A percentile compares a stretch with the other conserved stretches of the same genome.
Evolutionary conservation across 2,888 invertebrate species (phyloP).

Genomic region (Pristionchus mayeri): DNA sequence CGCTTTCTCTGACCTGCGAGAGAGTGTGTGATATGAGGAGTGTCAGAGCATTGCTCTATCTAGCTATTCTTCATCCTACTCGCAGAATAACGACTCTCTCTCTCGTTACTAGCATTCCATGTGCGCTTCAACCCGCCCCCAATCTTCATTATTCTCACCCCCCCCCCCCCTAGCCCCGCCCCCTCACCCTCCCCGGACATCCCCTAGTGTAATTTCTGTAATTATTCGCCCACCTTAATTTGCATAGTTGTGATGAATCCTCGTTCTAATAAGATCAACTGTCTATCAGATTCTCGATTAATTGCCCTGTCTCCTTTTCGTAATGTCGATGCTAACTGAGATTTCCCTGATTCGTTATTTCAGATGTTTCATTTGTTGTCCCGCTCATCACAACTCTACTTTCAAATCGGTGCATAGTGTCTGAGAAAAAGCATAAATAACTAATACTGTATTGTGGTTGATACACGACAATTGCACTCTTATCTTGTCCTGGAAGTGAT

Average conservation of each 20-base stretch:
- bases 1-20: no score
- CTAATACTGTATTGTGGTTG: no score
- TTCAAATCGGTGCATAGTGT: constrained; percentile 26
- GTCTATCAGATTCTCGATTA: constrained; percentile 8
- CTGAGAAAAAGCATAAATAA: constrained; percentile 41
- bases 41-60: no score
- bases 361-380: neutral
- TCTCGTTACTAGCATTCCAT: no score
- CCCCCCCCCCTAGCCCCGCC: neutral
- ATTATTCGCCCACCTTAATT: neutral
- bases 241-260: neutral
- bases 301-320: neutral
- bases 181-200: no score
- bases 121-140: neutral
- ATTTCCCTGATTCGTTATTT: constrained; percentile 26
- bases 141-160: neutral
- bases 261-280: neutral
- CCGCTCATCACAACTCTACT: constrained; percentile 8
- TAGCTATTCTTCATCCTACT: no score
- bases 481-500: no score
- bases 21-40: no score
- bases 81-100: no score
- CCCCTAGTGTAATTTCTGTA: neutral
- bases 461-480: no score
- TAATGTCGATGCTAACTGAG: neutral